phyloP scores from a whole-genome alignment of 2,797 vertebrate genomes.

The Trichosurus vulpecula region DNA sequence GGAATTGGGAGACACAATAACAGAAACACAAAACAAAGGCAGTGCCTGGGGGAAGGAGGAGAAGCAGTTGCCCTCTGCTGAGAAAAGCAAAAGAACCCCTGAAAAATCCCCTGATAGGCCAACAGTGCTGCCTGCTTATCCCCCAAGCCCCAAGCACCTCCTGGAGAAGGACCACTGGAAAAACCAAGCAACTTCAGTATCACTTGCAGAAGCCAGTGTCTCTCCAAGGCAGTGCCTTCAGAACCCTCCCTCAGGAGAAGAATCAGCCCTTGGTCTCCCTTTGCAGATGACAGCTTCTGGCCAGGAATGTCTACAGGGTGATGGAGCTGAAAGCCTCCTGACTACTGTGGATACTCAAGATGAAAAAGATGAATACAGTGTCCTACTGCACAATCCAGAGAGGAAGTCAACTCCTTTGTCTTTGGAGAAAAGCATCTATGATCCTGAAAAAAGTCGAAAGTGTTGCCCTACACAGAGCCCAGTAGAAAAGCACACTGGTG shows the following conservation, averaged over 20 bases:
- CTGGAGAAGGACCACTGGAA: background rate
- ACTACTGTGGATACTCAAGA: background rate
- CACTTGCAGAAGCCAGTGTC: background rate
- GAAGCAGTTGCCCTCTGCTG: background rate
- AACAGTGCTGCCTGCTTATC: background rate
- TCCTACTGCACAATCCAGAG: fast-evolving
- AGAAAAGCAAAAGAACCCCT: background rate
- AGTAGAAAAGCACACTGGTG: background rate
- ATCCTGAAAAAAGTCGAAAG: background rate
- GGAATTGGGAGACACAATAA: fast-evolving
- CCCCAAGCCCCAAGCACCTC: fast-evolving
- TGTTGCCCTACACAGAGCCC: fast-evolving
- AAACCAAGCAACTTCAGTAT: background rate
- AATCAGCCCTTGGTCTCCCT: conserved; percentile 21
- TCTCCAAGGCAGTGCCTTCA: background rate
- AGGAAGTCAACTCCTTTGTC: fast-evolving
- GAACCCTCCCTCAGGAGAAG: fast-evolving
- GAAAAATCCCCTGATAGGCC: fast-evolving
- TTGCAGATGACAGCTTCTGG: background rate
- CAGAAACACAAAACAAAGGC: background rate
- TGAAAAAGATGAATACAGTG: fast-evolving
- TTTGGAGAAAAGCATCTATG: background rate
- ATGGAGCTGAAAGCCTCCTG: fast-evolving
- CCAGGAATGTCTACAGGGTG: background rate
- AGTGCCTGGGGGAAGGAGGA: fast-evolving